Evolutionary conservation across 2,113 vertebrate species (phyloP), one percentile per base, ranked within the genome.

Genomic region (Gallinago media): DNA sequence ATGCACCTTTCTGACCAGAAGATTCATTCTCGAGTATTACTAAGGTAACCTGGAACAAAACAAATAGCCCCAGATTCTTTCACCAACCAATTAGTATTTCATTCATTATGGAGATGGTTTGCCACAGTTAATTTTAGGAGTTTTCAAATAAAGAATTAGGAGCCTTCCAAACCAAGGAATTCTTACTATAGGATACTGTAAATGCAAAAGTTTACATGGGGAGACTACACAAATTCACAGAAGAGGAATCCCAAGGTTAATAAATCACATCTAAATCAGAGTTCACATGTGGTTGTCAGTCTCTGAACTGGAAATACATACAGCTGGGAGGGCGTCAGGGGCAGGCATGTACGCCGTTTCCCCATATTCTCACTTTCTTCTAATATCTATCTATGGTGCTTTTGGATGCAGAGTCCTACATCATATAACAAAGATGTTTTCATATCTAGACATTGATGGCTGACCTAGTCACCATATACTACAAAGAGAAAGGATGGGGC

Each of bases 381-480:
- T 38, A 72, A 4, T 20, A 66, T 4, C 79, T 76, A 65, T 25
- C 79, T 76, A 65, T 25, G 7, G n/a, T 0, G 2, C 36, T 70
- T 84, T 36, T 36, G 12, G 55, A 52, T 0, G 1, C 32, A 70
- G 15, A 14, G 52, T 49, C 11, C 17, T 16, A 6, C 15, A 20
- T 15, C 42, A 61, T 9, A 36, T n/a, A 71, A 52, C 19, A 6
- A 88, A 74, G 19, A 58, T 26, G 6, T 12, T 46, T 32, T 71
- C 49, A 84, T 0, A 0, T 42, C 71, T 0, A 91, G 59, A 61
- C 27, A 42, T 0, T 8, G 8, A 72, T 26, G 46, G 20, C 15
- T 87, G 61, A 87, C 63, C 72, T 42, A 27, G 26, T 52, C 80
- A 74, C 23, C 72, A 74, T 18, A 36, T 20, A 52, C n/a, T 71